A percentile compares a stretch with the other conserved stretches of the same genome.
Evolutionary conservation across 2,113 vertebrate species (phyloP).

Genomic region (Pao palembangensis): DNA sequence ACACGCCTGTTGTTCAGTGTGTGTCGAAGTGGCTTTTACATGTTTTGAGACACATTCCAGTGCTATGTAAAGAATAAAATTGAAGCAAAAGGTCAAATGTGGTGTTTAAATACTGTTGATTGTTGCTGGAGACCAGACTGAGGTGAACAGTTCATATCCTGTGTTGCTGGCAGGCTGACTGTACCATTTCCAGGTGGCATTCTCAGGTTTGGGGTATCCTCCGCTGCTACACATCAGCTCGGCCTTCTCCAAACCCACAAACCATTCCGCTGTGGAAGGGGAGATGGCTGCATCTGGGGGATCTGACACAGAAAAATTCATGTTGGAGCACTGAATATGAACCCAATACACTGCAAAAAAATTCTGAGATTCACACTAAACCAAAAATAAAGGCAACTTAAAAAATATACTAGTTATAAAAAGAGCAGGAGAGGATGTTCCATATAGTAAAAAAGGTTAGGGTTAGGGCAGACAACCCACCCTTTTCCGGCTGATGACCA

Average conservation of each 20-base stretch:
- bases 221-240: slow-evolving; percentile 75
- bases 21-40: slow-evolving; percentile 13
- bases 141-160: background rate
- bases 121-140: slow-evolving; percentile 6
- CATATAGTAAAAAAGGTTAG: too few relatives aligned
- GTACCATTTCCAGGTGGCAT: slow-evolving; percentile 85
- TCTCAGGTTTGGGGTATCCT: slow-evolving; percentile 76
- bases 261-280: slow-evolving; percentile 68
- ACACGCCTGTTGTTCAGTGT: slow-evolving; percentile 21
- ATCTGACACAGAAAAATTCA: slow-evolving; percentile 69
- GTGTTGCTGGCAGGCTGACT: background rate
- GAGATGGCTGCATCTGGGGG: slow-evolving; percentile 79
- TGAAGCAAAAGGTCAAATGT: slow-evolving; percentile 7
- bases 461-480: too few relatives aligned
- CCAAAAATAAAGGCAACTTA: too few relatives aligned
- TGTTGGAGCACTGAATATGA: background rate
- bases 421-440: too few relatives aligned
- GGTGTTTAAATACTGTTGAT: slow-evolving; percentile 15
- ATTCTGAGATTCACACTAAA: too few relatives aligned
- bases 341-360: too few relatives aligned
- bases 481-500: too few relatives aligned
- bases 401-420: too few relatives aligned
- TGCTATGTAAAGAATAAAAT: slow-evolving; percentile 30
- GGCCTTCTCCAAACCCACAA: slow-evolving; percentile 71
- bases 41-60: slow-evolving; percentile 33